These are phyloP conservation scores for Corella eumyota DNA, from an alignment of 23 tunicate genomes.

Conservation along the genomic window DNA sequence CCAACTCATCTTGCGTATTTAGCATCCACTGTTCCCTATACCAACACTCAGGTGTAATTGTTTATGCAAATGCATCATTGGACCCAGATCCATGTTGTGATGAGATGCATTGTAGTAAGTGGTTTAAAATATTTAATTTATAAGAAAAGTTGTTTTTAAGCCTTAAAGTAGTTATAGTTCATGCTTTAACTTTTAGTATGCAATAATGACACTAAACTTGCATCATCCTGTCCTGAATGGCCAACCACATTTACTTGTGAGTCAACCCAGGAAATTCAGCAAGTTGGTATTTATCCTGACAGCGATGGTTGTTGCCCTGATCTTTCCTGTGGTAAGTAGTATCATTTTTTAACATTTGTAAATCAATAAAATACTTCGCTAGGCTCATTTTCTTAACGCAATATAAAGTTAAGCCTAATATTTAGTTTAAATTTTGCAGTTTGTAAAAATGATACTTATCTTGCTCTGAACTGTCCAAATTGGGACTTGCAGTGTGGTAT, in stretches of 20 bases:
- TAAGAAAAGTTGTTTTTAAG: background rate
- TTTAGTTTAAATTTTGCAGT: background rate
- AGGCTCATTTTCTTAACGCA: too few relatives aligned
- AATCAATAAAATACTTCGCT: too few relatives aligned
- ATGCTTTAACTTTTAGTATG: background rate
- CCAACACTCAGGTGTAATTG: background rate
- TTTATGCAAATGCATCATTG: background rate
- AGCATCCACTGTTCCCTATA: slow-evolving; percentile 3
- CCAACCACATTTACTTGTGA: background rate
- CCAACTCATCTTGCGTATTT: slow-evolving; percentile 1
- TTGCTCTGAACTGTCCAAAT: background rate
- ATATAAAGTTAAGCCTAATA: too few relatives aligned
- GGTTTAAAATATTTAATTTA: background rate
- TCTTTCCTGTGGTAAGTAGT: slow-evolving; percentile 10
- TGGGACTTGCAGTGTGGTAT: background rate
- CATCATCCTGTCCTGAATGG: slow-evolving; percentile 4
- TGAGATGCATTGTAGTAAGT: slow-evolving; percentile 13
- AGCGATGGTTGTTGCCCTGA: slow-evolving; percentile 15
- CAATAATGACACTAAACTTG: background rate
- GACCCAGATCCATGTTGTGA: slow-evolving; percentile 24
- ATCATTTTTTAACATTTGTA: too few relatives aligned
- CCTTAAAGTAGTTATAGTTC: too few relatives aligned
- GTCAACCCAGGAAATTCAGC: background rate
- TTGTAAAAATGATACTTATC: background rate
- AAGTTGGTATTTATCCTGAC: slow-evolving; percentile 11